phyloP scores from a whole-genome alignment of 2,113 vertebrate genomes.

The Xyliphius kryptos region DNA sequence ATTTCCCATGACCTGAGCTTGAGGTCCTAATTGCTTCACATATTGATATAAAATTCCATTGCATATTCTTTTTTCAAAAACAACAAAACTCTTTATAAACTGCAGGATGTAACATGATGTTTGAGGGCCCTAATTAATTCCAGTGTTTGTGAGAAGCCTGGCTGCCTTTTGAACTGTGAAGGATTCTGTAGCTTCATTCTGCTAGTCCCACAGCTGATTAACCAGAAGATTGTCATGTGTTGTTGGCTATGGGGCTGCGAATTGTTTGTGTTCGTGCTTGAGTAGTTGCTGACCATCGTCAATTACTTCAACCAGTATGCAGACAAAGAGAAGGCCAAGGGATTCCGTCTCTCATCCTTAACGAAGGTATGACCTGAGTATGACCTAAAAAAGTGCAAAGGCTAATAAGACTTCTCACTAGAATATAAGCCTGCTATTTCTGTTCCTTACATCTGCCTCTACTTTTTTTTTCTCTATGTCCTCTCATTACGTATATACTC shows the following conservation, averaged over 20 bases:
- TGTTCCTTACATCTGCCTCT: no score
- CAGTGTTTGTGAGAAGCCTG: constrained; percentile 4
- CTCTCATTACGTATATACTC: no score
- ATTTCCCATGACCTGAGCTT: no score
- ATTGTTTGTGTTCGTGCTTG: constrained; percentile 65
- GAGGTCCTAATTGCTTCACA: no score
- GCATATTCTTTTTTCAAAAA: no score
- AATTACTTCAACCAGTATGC: constrained; percentile 74
- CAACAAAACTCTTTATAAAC: constrained; percentile 2
- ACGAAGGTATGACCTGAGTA: constrained; percentile 61
- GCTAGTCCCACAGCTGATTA: constrained; percentile 75
- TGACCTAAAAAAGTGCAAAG: constrained; percentile 45
- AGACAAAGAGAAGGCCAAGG: constrained; percentile 63
- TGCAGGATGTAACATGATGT: background rate
- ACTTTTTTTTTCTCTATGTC: no score
- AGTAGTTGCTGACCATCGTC: constrained; percentile 71
- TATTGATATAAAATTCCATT: no score
- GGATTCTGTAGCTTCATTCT: constrained; percentile 44
- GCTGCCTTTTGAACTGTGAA: background rate
- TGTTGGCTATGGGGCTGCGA: constrained; percentile 64
- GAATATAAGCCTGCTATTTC: no score
- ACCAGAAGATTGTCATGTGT: constrained; percentile 73
- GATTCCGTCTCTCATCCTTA: constrained; percentile 69
- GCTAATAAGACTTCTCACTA: constrained; percentile 56
- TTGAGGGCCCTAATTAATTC: constrained; percentile 2